A percentile compares a stretch with the other conserved stretches of the same genome.
Conservation (phyloP, 2,888 invertebrate species). For the Diarsia rubi region DNA sequence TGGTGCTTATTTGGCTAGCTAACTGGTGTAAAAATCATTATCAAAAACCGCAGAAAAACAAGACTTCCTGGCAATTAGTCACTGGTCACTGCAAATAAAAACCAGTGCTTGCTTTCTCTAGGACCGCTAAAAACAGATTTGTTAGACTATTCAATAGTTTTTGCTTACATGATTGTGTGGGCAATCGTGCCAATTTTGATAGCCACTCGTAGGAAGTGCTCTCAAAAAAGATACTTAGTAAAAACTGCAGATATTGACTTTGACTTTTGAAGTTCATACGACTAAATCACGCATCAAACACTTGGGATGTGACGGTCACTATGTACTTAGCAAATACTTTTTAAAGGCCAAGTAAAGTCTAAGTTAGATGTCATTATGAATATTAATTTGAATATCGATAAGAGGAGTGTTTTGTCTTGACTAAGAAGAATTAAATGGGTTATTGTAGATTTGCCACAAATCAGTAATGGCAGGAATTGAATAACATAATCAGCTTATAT, state of each 20-base stretch:
- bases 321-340: conserved; percentile 24
- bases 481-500: background rate
- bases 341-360: conserved; percentile 23
- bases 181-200: background rate
- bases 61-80: background rate
- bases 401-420: background rate
- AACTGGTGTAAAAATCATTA: background rate
- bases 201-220: background rate
- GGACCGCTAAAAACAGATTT: background rate
- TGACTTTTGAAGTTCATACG: conserved; percentile 34
- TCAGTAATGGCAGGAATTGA: no score
- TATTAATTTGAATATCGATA: background rate
- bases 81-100: conserved; percentile 5
- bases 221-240: background rate
- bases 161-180: background rate
- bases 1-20: background rate
- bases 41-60: background rate
- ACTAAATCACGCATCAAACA: conserved; percentile 21
- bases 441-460: no score
- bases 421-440: no score
- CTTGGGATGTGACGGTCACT: conserved; percentile 4
- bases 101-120: background rate
- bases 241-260: conserved; percentile 40
- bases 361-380: conserved; percentile 12
- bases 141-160: background rate